Conservation (phyloP, 2,113 vertebrate species). For the Silurus meridionalis region DNA sequence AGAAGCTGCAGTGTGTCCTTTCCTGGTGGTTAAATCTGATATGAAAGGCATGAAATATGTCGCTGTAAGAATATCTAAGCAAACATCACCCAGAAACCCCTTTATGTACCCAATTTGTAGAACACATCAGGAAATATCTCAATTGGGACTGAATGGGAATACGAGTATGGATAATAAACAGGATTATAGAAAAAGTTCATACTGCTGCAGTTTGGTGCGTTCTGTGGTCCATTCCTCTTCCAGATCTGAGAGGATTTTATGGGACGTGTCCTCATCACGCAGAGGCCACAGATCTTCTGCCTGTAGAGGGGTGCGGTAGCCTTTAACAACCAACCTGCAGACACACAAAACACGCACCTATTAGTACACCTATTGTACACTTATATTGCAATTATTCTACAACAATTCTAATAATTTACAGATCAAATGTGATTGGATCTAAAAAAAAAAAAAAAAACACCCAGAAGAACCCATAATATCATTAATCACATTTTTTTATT, state of each 20-base stretch:
- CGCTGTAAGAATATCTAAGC: neutral
- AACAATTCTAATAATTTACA: too few relatives aligned
- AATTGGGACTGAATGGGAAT: neutral
- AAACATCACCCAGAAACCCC: neutral
- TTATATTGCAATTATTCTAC: too few relatives aligned
- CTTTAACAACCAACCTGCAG: conserved; percentile 82
- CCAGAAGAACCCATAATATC: too few relatives aligned
- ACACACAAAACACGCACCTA: conserved; percentile 47
- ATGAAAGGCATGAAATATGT: neutral
- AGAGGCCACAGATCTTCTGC: conserved; percentile 84
- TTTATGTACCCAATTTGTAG: neutral
- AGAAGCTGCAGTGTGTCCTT: neutral
- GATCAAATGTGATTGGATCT: too few relatives aligned
- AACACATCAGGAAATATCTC: neutral
- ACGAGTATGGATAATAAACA: neutral
- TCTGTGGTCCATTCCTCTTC: conserved; percentile 79
- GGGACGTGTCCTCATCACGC: conserved; percentile 80
- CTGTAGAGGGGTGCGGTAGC: conserved; percentile 74
- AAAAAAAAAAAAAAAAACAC: too few relatives aligned
- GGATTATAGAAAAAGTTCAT: conserved; percentile 31
- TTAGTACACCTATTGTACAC: too few relatives aligned
- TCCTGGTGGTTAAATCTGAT: neutral
- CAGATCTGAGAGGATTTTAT: conserved; percentile 81
- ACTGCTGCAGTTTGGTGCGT: conserved; percentile 74
- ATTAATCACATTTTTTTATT: neutral